Evolutionary conservation across 2,113 vertebrate genomes (phyloP), one percentile per base, ranked within the genome.

Genomic region (Tyto alba): DNA sequence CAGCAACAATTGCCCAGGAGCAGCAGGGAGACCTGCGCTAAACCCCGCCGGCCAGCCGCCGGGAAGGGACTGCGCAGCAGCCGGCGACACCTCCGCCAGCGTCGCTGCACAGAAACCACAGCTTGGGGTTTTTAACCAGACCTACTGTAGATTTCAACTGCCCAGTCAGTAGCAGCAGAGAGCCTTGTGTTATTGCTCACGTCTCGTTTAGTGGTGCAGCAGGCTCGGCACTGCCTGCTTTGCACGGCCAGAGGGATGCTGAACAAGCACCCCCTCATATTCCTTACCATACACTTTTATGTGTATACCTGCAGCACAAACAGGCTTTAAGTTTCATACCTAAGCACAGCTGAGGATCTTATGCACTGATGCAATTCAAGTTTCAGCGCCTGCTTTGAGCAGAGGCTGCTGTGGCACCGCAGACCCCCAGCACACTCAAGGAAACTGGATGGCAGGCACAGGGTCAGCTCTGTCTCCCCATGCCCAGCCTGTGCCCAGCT

Each of bases 391-490:
- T 45, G 48, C 48, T 73, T 45, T 16, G 36, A n/a, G 40, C 16
- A 23, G 67, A 48, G 32, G 55, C 67, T 78, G 20, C 53, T 38
- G 72, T 16, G 59, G 27, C 74, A n/a, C 27, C 7, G 2, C 66
- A 11, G 26, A 5, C 14, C 12, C 41, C 17, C 10, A 15, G 18
- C 5, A 5, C 48, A 20, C 34, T 30, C 50, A 10, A 36, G 14
- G 53, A 21, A 50, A 22, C 23, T 2, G 32, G 50, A 26, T 0
- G 0, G n/a, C 41, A 64, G 45, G 13, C 1, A 0, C 0, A 1
- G 81, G 43, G 20, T 43, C 68, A 34, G 68, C 23, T 86, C 67
- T 69, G 40, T 43, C 11, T 60, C 36, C 63, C 21, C 1, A 3
- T 29, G 63, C 45, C 72, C 14, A 6, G n/a, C 32, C 40, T 1